Conservation (phyloP, 2,113 vertebrate species). For the Uropsilus gracilis region DNA sequence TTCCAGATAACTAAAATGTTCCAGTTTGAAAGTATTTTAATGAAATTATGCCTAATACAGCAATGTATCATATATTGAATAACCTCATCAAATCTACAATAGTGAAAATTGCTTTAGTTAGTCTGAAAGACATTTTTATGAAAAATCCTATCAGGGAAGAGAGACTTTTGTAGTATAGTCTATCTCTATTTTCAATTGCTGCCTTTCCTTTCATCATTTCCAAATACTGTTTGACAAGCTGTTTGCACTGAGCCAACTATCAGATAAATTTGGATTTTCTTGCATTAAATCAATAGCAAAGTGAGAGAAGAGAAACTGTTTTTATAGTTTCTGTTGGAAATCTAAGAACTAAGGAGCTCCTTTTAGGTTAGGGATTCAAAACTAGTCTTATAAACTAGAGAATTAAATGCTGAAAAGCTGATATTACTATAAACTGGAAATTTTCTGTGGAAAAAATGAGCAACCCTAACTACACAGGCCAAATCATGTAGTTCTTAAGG, state of each 20-base stretch:
- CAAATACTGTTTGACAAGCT: background rate
- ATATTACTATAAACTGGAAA: background rate
- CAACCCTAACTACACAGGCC: background rate
- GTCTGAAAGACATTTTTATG: background rate
- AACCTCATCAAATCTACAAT: background rate
- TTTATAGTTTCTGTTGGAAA: background rate
- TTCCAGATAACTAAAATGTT: background rate
- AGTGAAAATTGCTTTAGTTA: constrained; percentile 13
- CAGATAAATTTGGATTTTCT: background rate
- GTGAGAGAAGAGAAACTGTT: background rate
- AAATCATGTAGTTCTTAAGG: background rate
- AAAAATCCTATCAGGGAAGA: background rate
- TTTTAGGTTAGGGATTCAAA: constrained; percentile 29
- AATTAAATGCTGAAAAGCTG: constrained; percentile 2
- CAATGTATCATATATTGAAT: background rate
- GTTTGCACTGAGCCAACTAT: background rate
- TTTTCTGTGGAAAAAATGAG: background rate
- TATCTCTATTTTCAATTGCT: background rate
- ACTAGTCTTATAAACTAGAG: background rate
- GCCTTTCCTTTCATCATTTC: background rate
- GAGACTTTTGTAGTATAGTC: background rate
- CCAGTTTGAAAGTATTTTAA: background rate
- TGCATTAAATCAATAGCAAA: background rate
- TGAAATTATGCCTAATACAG: background rate
- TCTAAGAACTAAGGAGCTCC: background rate